Conservation (phyloP, 2,113 vertebrate species). For the Crotalus tigris region DNA sequence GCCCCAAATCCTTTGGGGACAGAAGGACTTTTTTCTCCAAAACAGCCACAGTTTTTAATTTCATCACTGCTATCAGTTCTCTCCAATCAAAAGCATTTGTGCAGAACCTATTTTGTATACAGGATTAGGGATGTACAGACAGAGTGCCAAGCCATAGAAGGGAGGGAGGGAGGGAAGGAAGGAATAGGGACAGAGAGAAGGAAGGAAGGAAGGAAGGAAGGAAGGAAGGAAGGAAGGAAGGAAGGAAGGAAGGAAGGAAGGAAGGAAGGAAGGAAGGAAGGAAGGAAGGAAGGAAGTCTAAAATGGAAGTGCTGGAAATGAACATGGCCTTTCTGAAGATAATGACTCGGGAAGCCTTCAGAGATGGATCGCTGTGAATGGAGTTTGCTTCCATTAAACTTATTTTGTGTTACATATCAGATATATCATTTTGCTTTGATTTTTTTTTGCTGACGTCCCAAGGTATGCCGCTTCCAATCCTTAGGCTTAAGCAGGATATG, state of each 20-base stretch:
- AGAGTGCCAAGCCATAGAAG: conserved; percentile 58
- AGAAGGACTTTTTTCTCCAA: conserved; percentile 38
- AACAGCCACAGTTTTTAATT: conserved; percentile 41
- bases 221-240: too few species aligned
- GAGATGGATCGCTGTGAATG: not conserved
- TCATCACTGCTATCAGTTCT: conserved; percentile 35
- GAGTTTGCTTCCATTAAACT: not conserved
- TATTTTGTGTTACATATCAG: not conserved
- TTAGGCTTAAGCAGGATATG: not conserved
- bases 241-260: too few species aligned
- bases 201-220: not conserved
- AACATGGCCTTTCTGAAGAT: conserved; percentile 3
- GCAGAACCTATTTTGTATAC: conserved; percentile 56
- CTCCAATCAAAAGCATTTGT: conserved; percentile 48
- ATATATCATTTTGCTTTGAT: not conserved
- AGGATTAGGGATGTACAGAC: conserved; percentile 58
- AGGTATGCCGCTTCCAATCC: not conserved
- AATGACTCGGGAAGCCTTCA: not conserved
- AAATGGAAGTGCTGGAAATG: conserved; percentile 47
- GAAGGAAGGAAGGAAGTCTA: conserved; percentile 9
- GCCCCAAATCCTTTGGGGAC: conserved; percentile 37
- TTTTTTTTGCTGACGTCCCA: not conserved
- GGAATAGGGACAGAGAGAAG: not conserved
- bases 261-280: not conserved
- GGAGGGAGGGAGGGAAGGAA: conserved; percentile 4